Evolutionary conservation across 2,113 vertebrate species (phyloP).

Genomic region (Bolborhynchus lineola): DNA sequence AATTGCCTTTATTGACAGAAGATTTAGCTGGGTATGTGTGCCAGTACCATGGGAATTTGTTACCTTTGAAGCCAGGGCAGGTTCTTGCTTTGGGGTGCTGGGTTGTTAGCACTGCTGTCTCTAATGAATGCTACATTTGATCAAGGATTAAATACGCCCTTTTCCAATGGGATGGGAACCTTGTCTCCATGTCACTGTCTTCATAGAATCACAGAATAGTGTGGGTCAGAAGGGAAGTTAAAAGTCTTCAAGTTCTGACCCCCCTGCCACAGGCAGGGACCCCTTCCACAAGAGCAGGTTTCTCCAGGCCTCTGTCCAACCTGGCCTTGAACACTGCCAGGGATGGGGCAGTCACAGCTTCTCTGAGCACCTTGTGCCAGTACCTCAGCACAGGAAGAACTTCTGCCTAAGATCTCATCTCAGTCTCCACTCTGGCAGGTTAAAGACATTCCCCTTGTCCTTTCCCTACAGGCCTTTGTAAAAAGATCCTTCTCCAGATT

Average conservation of each 20-base stretch:
- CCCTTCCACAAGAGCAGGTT: not conserved
- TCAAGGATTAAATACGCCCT: not conserved
- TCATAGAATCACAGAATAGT: not conserved
- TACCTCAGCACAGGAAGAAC: not conserved
- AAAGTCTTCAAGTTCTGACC: not conserved
- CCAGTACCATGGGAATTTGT: rapidly evolving
- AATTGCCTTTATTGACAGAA: not conserved
- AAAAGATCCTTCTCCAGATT: not conserved
- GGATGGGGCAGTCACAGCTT: not conserved
- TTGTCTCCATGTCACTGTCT: not conserved
- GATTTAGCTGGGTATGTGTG: not conserved
- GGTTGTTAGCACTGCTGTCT: not conserved
- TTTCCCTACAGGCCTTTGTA: not conserved
- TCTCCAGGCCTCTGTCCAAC: not conserved
- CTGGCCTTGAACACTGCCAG: not conserved
- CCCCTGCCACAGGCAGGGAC: not conserved
- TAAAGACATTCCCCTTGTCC: not conserved
- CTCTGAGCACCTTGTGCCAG: not conserved
- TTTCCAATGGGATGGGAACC: not conserved
- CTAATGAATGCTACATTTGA: not conserved
- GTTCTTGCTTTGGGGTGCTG: not conserved
- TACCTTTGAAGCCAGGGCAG: not conserved
- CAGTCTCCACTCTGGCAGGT: not conserved
- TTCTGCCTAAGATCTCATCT: not conserved
- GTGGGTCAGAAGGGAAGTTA: not conserved